A percentile compares a stretch with the other conserved stretches of the same genome.
These are phyloP conservation scores for Macroglossus sobrinus DNA, from an alignment of 2,113 vertebrate genomes.

Conservation along the genomic window DNA sequence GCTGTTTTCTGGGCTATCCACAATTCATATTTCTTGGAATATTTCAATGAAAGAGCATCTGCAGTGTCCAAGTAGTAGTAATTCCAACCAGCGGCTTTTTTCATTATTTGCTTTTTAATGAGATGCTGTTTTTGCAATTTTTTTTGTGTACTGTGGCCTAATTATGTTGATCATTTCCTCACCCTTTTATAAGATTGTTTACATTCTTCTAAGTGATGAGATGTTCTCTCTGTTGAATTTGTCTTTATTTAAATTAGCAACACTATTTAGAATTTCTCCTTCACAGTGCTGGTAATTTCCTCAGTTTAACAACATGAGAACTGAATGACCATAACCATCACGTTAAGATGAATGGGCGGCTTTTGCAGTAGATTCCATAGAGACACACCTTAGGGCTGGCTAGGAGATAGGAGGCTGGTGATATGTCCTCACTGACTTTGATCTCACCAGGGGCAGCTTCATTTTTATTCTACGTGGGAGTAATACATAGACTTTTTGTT, in stretches of 20 bases:
- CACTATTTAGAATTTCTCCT: constrained; percentile 13
- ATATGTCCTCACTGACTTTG: neutral
- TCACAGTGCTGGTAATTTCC: neutral
- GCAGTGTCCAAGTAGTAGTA: neutral
- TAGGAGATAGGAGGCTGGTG: neutral
- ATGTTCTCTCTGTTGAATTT: neutral
- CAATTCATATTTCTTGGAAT: constrained; percentile 89
- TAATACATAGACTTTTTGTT: neutral
- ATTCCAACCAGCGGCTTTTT: neutral
- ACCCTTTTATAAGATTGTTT: neutral
- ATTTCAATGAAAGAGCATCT: constrained; percentile 93
- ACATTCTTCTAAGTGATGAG: constrained; percentile 25
- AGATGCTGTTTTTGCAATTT: neutral
- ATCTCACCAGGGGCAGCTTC: neutral
- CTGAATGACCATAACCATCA: neutral
- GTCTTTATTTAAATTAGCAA: constrained; percentile 27
- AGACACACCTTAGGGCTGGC: neutral
- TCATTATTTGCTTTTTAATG: constrained; percentile 11
- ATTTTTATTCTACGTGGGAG: neutral
- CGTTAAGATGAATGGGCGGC: neutral
- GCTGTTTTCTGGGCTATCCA: constrained; percentile 92
- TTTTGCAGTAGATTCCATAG: neutral
- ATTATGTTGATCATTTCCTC: neutral
- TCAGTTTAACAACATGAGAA: neutral
- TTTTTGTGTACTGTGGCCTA: neutral